Conservation (phyloP, 2,113 vertebrate genomes). For the Poeciliopsis turrubarensis region DNA sequence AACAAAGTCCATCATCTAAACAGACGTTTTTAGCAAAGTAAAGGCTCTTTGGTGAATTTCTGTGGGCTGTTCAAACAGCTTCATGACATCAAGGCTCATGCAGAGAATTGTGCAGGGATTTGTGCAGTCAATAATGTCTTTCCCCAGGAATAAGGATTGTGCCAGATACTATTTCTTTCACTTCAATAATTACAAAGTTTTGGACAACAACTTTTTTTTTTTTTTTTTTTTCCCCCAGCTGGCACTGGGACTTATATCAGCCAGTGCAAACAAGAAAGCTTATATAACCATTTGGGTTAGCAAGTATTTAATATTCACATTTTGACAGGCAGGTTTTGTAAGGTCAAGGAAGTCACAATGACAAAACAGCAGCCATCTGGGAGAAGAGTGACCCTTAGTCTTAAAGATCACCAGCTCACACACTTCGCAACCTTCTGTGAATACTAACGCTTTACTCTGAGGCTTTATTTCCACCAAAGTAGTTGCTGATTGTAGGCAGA, state of each 20-base stretch:
- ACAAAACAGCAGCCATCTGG: slow-evolving; percentile 55
- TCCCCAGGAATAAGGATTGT: not conserved
- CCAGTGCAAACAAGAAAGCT: not conserved
- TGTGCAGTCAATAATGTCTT: slow-evolving; percentile 7
- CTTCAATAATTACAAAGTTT: not conserved
- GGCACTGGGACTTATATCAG: not conserved
- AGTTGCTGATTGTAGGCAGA: too few relatives aligned
- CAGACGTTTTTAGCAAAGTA: slow-evolving; percentile 2
- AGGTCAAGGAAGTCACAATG: slow-evolving; percentile 42
- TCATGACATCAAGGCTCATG: slow-evolving; percentile 4
- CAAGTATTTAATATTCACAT: not conserved
- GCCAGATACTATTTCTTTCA: not conserved
- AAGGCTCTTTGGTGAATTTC: slow-evolving; percentile 12
- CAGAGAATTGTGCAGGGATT: slow-evolving; percentile 1
- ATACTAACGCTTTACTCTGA: slow-evolving; percentile 41
- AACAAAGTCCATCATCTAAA: not conserved
- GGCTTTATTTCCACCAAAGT: too few relatives aligned
- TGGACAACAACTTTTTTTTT: not conserved
- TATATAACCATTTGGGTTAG: not conserved
- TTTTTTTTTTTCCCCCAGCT: too few relatives aligned
- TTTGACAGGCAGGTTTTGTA: slow-evolving; percentile 42
- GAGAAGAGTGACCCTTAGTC: slow-evolving; percentile 38
- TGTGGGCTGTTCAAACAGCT: slow-evolving; percentile 12
- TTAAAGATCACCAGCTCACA: slow-evolving; percentile 45
- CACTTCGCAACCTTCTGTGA: slow-evolving; percentile 40